Conservation (phyloP, 2,113 vertebrate genomes). For the Lota lota region DNA sequence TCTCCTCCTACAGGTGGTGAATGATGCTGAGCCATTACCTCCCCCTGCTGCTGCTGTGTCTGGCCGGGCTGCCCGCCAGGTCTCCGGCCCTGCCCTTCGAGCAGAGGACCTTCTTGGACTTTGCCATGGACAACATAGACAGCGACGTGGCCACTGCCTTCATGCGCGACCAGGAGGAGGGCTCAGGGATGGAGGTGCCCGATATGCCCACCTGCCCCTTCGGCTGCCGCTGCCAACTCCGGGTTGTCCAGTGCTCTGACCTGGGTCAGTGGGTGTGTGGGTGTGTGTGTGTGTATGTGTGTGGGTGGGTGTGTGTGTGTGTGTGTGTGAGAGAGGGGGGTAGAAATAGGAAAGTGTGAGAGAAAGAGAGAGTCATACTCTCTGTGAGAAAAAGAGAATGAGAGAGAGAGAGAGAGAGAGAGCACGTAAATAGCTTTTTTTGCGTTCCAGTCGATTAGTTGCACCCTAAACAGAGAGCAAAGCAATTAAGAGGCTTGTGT, state of each 20-base stretch:
- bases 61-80: conserved; percentile 63
- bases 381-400: too few species aligned
- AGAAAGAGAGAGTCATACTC: too few species aligned
- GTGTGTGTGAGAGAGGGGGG: neutral
- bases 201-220: conserved; percentile 79
- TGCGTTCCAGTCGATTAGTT: too few species aligned
- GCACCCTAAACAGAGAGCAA: too few species aligned
- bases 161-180: conserved; percentile 81
- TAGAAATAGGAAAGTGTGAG: too few species aligned
- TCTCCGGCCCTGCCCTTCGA: conserved; percentile 81
- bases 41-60: conserved; percentile 70
- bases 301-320: conserved; percentile 12
- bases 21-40: conserved; percentile 60
- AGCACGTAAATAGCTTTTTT: too few species aligned
- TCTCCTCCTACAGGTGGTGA: conserved; percentile 41
- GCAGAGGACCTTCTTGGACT: conserved; percentile 89
- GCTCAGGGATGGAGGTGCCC: conserved; percentile 66
- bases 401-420: too few species aligned
- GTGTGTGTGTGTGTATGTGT: conserved; percentile 4
- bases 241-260: conserved; percentile 88
- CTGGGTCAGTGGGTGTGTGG: conserved; percentile 75
- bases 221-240: conserved; percentile 84
- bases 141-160: conserved; percentile 64
- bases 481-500: too few species aligned
- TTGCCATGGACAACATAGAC: conserved; percentile 74